Evolutionary conservation across 2,888 invertebrate species (phyloP).

Genomic region (Nemotelus nigrinus): DNA sequence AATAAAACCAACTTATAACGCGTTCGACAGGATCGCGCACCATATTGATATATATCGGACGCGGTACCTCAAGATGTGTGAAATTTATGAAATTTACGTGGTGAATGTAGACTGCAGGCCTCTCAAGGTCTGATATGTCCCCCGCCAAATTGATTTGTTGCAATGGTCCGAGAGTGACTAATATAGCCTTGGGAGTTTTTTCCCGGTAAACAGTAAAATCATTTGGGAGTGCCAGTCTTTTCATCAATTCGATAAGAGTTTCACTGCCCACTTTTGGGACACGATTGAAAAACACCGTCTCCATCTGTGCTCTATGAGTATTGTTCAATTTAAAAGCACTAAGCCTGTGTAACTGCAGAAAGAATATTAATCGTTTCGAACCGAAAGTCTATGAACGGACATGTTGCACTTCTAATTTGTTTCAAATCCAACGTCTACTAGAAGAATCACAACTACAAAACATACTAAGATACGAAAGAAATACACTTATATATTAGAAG

Average conservation of each 20-base stretch:
- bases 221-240: conserved; percentile 68
- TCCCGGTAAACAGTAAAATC: conserved; percentile 52
- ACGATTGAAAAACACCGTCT: conserved; percentile 82
- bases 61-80: conserved; percentile 71
- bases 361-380: conserved; percentile 53
- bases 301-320: conserved; percentile 74
- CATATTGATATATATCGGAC: conserved; percentile 89
- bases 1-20: conserved; percentile 92
- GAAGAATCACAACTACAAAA: background rate
- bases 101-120: conserved; percentile 58
- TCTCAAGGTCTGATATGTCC: conserved; percentile 53
- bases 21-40: conserved; percentile 91
- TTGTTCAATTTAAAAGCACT: conserved; percentile 78
- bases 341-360: conserved; percentile 58
- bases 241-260: conserved; percentile 85
- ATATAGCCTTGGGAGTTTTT: background rate
- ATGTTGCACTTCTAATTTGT: background rate
- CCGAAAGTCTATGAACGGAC: conserved; percentile 60
- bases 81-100: conserved; percentile 62
- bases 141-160: conserved; percentile 78
- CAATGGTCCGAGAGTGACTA: conserved; percentile 69
- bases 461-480: background rate
- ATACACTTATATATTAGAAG: no score
- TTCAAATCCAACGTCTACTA: no score
- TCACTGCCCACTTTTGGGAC: conserved; percentile 78